Conservation (phyloP, 2,113 vertebrate species). For the Lasiurus cinereus region DNA sequence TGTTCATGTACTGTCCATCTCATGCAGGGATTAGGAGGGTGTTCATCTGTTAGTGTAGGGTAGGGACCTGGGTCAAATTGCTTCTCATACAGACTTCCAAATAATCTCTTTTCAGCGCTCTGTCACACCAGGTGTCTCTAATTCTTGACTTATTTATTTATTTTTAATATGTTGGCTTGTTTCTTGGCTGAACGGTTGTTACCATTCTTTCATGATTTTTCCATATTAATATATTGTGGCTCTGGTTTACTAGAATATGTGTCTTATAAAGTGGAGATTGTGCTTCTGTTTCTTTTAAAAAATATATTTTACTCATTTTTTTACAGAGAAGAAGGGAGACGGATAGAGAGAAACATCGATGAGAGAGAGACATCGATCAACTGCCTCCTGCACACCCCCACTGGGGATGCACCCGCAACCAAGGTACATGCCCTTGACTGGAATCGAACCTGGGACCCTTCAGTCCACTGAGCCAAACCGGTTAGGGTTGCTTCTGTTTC, state of each 20-base stretch:
- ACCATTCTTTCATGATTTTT: background rate
- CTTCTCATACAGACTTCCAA: background rate
- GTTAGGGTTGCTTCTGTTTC: background rate
- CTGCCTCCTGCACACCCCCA: too few relatives aligned
- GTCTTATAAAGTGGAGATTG: conserved; percentile 22
- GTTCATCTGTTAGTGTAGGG: background rate
- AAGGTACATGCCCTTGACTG: too few relatives aligned
- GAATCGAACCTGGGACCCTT: too few relatives aligned
- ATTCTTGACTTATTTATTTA: background rate
- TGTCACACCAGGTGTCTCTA: background rate
- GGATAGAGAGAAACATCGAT: too few relatives aligned
- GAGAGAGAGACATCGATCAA: too few relatives aligned
- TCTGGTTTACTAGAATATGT: background rate
- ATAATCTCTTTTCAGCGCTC: background rate
- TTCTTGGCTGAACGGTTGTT: background rate
- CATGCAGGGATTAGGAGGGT: background rate
- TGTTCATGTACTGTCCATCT: background rate
- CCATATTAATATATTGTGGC: background rate
- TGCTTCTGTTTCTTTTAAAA: conserved; percentile 6
- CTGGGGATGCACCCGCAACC: too few relatives aligned
- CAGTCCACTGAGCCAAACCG: too few relatives aligned
- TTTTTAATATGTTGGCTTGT: background rate
- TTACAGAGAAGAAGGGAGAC: too few relatives aligned
- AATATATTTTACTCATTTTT: too few relatives aligned
- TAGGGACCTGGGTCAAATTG: background rate